Base-by-base conservation (phyloP, 37 sponge, comb jelly and placozoan species). In the Agelas oroides region DNA sequence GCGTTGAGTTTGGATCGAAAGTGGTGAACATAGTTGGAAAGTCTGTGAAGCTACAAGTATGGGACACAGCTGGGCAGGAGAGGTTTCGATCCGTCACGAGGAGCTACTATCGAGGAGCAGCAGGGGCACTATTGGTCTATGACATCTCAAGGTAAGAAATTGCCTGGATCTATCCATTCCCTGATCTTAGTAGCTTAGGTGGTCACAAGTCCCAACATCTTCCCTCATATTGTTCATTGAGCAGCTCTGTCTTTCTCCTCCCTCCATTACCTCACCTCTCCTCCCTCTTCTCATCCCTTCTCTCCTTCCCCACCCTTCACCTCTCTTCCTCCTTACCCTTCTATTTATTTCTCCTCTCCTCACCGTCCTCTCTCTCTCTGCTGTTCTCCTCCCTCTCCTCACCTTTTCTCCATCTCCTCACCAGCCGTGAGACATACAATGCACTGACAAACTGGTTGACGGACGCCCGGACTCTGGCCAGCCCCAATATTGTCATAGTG, bases 1-100 rank as follows among this genome's bases (percentile, higher is more conserved):
- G 99, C 1, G 99, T 99, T 18, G 99, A 99, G 90, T 99, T 99
- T 82, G 99, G 99, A 12, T 97, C 97, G 33, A 95, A 93, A 72
- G 91, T 99, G 18, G 89, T 99, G 68, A 91, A 90, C 41, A 91
- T 93, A 15, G 77, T 81, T 1, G 81, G 86, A 8, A 99, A 99
- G 84, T 92, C 92, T 23, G 99, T 95, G 54, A 99, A 99, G 79
- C 91, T 99, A 20, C 99, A 99, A 71, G 97, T 99, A 46, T 99
- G 99, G 99, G 99, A 99, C 84, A 99, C 99, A 40, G 99, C 99
- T 39, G 99, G 99, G 14, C 99, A 99, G 86, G 99, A 99, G 84
- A 59, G 99, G 59, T 99, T 99, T 77, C 68, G 96, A 39, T 95
- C 75, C 58, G 99, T 99, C 20, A 99, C 99, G 13, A 61, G 97